A percentile compares a stretch with the other conserved stretches of the same genome.
Conservation (phyloP, 2,888 invertebrate genomes). For the Stenoptilia bipunctidactyla region DNA sequence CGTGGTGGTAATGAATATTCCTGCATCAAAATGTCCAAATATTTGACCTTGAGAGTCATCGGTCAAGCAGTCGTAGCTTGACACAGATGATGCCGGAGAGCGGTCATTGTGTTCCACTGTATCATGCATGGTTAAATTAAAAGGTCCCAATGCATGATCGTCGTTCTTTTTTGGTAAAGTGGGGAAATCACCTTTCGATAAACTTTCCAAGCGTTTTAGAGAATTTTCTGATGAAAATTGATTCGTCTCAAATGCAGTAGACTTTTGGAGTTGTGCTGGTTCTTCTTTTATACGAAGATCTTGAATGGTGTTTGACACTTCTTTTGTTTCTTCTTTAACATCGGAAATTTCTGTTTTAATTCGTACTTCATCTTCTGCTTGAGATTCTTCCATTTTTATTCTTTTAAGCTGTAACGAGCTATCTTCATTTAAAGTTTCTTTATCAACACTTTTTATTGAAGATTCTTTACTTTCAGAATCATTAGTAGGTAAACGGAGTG, state of each 20-base stretch:
- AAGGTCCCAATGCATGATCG: conserved; percentile 33
- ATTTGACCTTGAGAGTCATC: conserved; percentile 76
- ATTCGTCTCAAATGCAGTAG: conserved; percentile 5
- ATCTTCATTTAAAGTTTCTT: conserved; percentile 29
- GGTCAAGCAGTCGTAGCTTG: conserved; percentile 68
- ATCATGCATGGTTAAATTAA: conserved; percentile 48
- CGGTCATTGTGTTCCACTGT: conserved; percentile 59
- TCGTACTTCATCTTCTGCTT: conserved; percentile 27
- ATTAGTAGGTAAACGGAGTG: conserved; percentile 79
- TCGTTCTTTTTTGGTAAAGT: conserved; percentile 40
- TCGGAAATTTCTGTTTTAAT: conserved; percentile 34
- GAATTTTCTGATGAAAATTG: conserved; percentile 74
- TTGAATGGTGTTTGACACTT: conserved; percentile 26
- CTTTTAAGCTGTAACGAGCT: conserved; percentile 44
- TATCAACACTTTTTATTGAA: conserved; percentile 27
- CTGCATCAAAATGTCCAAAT: conserved; percentile 80
- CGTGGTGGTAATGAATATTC: conserved; percentile 77
- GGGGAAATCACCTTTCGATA: conserved; percentile 84
- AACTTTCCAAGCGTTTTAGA: conserved; percentile 81
- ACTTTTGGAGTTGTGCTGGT: conserved; percentile 34
- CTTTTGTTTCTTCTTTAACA: conserved; percentile 38
- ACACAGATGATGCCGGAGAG: conserved; percentile 73
- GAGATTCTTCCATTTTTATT: conserved; percentile 37
- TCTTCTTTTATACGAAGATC: conserved; percentile 53
- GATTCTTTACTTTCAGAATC: conserved; percentile 25